phyloP scores from a whole-genome alignment of 1,140 invertebrate genomes.

The Hylyphantes graminicola region DNA sequence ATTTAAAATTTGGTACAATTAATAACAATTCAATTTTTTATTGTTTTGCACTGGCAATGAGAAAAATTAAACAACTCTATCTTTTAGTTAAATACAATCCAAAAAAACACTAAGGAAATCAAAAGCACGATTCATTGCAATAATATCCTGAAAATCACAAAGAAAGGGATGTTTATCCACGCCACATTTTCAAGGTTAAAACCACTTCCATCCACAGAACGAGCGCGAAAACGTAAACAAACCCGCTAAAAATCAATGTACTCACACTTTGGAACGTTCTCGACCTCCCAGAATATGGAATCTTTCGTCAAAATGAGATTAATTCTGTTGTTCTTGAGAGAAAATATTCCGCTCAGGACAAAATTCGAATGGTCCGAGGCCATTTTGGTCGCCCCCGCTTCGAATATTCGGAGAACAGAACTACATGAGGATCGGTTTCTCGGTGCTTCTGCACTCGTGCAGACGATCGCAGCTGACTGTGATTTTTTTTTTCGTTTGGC shows the following conservation, averaged over 20 bases:
- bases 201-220: too few species aligned
- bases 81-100: neutral
- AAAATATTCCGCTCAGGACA: constrained; percentile 29
- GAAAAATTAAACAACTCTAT: neutral
- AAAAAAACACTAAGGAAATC: neutral
- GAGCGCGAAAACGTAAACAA: constrained; percentile 12
- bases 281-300: constrained; percentile 26
- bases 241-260: neutral
- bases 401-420: neutral
- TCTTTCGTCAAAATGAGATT: constrained; percentile 19
- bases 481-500: constrained; percentile 3
- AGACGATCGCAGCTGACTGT: constrained; percentile 16
- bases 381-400: neutral
- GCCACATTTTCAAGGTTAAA: neutral
- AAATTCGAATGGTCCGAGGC: constrained; percentile 5
- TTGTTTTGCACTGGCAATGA: too few species aligned
- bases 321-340: constrained; percentile 3
- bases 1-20: too few species aligned
- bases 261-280: constrained; percentile 38
- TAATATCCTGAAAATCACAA: neutral
- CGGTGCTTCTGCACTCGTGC: neutral
- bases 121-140: neutral
- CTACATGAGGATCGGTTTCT: neutral
- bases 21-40: too few species aligned
- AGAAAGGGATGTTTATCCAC: neutral